Evolutionary conservation across 2,113 vertebrate genomes (phyloP).

Genomic region (Chrysemys picta): DNA sequence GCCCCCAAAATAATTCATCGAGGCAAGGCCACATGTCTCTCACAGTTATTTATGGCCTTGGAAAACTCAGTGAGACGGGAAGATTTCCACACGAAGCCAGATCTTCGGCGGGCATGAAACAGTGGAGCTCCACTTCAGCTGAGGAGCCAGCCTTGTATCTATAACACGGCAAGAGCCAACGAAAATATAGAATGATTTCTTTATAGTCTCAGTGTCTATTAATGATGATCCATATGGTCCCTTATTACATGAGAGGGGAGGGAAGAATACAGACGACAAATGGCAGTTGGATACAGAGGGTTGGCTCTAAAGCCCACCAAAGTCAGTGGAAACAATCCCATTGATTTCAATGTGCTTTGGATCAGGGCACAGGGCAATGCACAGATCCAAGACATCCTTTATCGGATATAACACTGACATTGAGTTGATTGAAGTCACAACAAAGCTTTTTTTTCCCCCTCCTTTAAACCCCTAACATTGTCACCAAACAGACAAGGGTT

Average conservation of each 20-base stretch:
- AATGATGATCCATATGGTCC: neutral
- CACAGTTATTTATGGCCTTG: conserved; percentile 62
- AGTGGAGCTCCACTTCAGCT: neutral
- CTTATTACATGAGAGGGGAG: conserved; percentile 31
- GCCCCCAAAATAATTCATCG: conserved; percentile 62
- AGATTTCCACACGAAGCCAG: conserved; percentile 28
- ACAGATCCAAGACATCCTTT: neutral
- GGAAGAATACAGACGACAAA: neutral
- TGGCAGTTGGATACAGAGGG: neutral
- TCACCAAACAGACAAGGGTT: neutral
- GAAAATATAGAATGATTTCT: conserved; percentile 27
- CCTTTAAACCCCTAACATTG: neutral
- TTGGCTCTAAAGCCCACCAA: neutral
- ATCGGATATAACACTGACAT: neutral
- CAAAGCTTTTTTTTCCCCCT: neutral
- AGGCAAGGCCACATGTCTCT: conserved; percentile 61
- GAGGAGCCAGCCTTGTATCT: conserved; percentile 10
- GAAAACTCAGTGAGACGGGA: conserved; percentile 62
- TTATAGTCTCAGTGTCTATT: neutral
- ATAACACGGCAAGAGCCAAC: neutral
- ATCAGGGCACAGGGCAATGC: neutral
- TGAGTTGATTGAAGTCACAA: neutral
- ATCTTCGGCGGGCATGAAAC: conserved; percentile 39
- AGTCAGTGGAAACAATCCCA: neutral
- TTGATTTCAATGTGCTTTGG: neutral